Base-by-base conservation (phyloP, 2,797 vertebrate genomes). In the Gallinago nigripennis region DNA sequence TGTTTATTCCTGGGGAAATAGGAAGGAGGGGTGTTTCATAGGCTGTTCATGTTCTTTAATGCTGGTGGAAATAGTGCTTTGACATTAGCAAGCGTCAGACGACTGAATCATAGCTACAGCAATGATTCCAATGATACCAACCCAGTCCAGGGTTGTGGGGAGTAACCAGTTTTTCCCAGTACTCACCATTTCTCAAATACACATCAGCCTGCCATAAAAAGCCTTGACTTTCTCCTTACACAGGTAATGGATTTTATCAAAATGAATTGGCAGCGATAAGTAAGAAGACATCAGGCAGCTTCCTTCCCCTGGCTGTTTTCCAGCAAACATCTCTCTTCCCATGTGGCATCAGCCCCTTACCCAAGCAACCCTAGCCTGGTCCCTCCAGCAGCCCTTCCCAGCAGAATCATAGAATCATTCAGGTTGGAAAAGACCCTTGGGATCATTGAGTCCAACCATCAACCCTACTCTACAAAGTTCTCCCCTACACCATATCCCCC, bases 1-100 rank as follows among this genome's bases (percentile, higher is more conserved):
- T 86, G 87, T 48, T 76, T 85, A 66, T 92, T 95, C 82, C 88
- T 92, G 83, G 68, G 87, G 87, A 91, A 94, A 54, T 64, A 56
- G 66, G 84, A 86, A 86, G 66, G 35, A 83, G 65, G 31, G n/a
- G 39, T 46, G 83, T 92, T 93, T 57, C 68, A 30, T 54, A 73
- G 73, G 54, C 50, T 61, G 68, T 28, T 70, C 50, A 11, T 57
- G 45, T 82, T 83, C 91, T 45, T 50, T 39, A 77, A 54, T 5
- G 4, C 45, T 43, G 48, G n/a, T 94, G 82, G 72, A 78, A 91
- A 72, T 3, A 69, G 35, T 71, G 46, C 31, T 81, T 71, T 75
- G 69, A 56, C 63, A 71, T 66, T 45, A 83, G 58, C n/a, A 65
- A 90, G 41, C 11, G 56, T 45, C 77, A 50, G 39, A 56, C 0